Percentiles rank a stretch among this genome's conserved stretches.
phyloP scores from a whole-genome alignment of 2,113 vertebrate species.

The Prunella fulvescens region DNA sequence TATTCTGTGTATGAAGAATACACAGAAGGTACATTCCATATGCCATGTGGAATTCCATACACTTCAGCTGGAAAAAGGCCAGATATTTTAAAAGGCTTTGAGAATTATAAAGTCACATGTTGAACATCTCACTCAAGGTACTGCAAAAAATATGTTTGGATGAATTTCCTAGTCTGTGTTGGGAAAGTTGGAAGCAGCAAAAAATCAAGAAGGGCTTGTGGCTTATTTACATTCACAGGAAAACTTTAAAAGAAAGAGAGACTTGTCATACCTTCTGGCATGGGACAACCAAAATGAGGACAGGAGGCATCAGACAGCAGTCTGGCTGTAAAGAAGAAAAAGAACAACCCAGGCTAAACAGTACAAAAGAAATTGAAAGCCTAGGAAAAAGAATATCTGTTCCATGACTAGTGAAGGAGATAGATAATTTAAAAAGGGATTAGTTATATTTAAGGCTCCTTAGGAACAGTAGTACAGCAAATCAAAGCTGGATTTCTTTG shows the following conservation, averaged over 20 bases:
- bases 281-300: accelerated
- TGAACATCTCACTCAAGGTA: not conserved
- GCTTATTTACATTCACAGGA: not conserved
- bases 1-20: not conserved
- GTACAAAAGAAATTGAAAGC: not conserved
- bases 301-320: not conserved
- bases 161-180: not conserved
- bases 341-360: not conserved
- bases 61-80: not conserved
- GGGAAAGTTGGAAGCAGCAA: not conserved
- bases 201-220: not conserved
- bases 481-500: not conserved
- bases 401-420: not conserved
- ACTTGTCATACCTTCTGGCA: not conserved
- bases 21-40: not conserved
- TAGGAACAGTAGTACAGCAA: not conserved
- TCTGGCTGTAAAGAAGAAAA: not conserved
- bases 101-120: not conserved
- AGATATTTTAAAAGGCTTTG: not conserved
- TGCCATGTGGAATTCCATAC: not conserved
- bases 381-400: not conserved
- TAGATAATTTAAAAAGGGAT: not conserved
- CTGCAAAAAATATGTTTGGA: not conserved
- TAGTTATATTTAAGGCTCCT: not conserved
- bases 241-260: not conserved